Percentiles rank a stretch among this genome's conserved stretches.
phyloP scores from a whole-genome alignment of 1,140 invertebrate species.

The Drosophila yakuba region DNA sequence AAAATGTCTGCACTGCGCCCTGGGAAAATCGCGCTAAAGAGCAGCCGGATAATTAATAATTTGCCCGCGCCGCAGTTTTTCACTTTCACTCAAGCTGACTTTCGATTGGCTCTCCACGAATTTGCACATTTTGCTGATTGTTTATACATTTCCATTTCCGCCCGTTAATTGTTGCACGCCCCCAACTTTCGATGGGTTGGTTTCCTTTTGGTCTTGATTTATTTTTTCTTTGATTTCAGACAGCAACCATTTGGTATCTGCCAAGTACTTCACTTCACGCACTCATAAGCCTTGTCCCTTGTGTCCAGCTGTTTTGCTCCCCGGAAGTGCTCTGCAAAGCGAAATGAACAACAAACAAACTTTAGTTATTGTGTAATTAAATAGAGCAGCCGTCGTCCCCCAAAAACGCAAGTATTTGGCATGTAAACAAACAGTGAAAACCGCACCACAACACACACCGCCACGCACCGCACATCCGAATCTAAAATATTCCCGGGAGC shows the following conservation, averaged over 20 bases:
- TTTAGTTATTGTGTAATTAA: conserved; percentile 47
- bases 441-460: background rate
- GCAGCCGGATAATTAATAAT: conserved; percentile 59
- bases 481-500: conserved; percentile 1
- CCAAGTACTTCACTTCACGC: conserved; percentile 10
- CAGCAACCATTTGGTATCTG: conserved; percentile 40
- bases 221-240: conserved; percentile 19
- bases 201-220: conserved; percentile 29
- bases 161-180: conserved; percentile 45
- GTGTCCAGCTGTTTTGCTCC: conserved; percentile 57
- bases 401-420: conserved; percentile 16
- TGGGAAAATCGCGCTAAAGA: conserved; percentile 39
- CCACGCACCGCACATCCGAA: background rate
- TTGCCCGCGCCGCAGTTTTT: conserved; percentile 25
- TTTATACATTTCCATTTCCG: conserved; percentile 68
- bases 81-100: conserved; percentile 43
- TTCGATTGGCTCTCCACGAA: conserved; percentile 62
- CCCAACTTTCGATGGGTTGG: conserved; percentile 1
- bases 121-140: conserved; percentile 67
- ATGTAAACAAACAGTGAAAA: conserved; percentile 15
- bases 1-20: conserved; percentile 35
- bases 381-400: conserved; percentile 17
- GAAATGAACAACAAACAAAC: conserved; percentile 63
- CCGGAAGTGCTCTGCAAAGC: conserved; percentile 68
- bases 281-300: conserved; percentile 18